Conservation (phyloP, 2,113 vertebrate species). For the Speoplatyrhinus poulsoni region DNA sequence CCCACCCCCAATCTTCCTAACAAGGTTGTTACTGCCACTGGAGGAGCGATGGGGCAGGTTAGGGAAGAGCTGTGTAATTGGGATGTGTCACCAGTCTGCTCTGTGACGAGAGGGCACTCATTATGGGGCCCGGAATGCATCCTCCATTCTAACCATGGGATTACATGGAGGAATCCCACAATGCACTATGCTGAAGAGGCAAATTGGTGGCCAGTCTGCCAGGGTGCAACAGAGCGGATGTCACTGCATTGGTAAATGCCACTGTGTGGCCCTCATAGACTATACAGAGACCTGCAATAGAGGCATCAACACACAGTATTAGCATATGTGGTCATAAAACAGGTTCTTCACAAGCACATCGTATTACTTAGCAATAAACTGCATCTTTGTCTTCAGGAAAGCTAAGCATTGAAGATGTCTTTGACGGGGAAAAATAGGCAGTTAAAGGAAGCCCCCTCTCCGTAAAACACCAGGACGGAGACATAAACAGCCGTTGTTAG, state of each 20-base stretch:
- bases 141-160: constrained; percentile 47
- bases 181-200: constrained; percentile 53
- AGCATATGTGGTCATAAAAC: background rate
- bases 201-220: constrained; percentile 27
- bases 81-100: constrained; percentile 41
- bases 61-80: constrained; percentile 43
- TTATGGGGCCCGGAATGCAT: constrained; percentile 37
- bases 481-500: constrained; percentile 41
- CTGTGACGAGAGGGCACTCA: constrained; percentile 30
- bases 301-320: background rate
- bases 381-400: constrained; percentile 8
- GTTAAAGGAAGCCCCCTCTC: constrained; percentile 17
- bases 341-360: background rate
- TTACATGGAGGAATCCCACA: constrained; percentile 48
- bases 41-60: constrained; percentile 30
- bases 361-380: constrained; percentile 11
- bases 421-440: constrained; percentile 38
- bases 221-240: constrained; percentile 13
- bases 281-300: background rate
- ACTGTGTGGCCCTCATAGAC: background rate
- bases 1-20: constrained; percentile 25
- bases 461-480: constrained; percentile 45
- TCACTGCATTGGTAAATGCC: constrained; percentile 22
- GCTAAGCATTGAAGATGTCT: constrained; percentile 25
- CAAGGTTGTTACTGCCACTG: constrained; percentile 33